Evolutionary conservation across 2,113 vertebrate species (phyloP), one percentile per base, ranked within the genome.

Genomic region (Serinus canaria): DNA sequence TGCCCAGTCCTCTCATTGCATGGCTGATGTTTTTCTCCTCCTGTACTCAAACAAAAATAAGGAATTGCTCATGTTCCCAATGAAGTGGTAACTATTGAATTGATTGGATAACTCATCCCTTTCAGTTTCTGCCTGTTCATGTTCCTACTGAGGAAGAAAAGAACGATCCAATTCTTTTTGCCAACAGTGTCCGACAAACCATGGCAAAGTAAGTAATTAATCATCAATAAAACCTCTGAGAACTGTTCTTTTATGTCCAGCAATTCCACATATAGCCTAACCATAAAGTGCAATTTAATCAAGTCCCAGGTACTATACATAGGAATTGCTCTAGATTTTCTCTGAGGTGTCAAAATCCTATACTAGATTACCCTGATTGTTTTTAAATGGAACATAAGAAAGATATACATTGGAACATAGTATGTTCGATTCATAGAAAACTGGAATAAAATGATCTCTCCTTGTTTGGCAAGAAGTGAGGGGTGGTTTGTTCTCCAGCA

Each of bases 91-190:
- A n/a, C 23, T 82, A 2, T 3, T 68, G 31, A 80, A 58, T 47
- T 95, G 44, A 74, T 55, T 74, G 31, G 28, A 55, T 53, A 84
- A 84, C 62, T 96, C 43, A 66, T 97, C 62, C 82, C 46, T 97
- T 98, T 91, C 96, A 99, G 99, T 99, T 99, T 96, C 96, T 99
- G 85, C 98, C 99, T 19, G 98, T 99, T 47, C 97, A 99, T 39
- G 93, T 98, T 66, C 99, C 99, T 67, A 98, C 95, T 46, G 98
- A 99, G 52, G 98, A 99, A 81, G 99, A 99, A 95, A 99, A 98
- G 97, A 98, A 96, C 2, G 98, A 97, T 56, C 98, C 98, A 1
- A 22, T 97, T 60, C 97, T 99, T 92, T 99, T 98, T 96, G 99
- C 99, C 50, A 98, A 62, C 94, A 97, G 96, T 96, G 98, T 99